Base-by-base conservation (phyloP, 2,797 vertebrate species). In the Lycodopsis pacificus region DNA sequence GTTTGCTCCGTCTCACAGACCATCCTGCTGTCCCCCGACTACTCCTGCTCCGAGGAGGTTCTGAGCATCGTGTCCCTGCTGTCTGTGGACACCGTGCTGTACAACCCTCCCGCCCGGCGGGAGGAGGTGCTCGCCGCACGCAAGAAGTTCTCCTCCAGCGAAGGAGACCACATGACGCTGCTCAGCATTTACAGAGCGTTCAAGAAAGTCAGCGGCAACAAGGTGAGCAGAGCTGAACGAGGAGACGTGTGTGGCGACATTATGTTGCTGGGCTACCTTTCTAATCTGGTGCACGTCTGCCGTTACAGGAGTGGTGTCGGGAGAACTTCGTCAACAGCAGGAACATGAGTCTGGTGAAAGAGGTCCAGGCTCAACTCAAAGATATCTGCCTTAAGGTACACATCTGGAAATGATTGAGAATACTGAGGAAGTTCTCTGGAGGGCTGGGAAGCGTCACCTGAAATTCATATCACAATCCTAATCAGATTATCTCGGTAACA, bases 381-480 rank as follows among this genome's bases (percentile, higher is more conserved):
- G 97, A 98, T 57, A 98, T 99, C 87, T 99, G 97, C 86, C 80
- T 97, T 38, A 99, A 99, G 98, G 98, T 99, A 94, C n/a, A 69
- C 7, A 44, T 15, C 38, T 44, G 2, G 38, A 22, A 22, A 42
- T 48, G 9, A 14, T 5, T 14, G 1, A 11, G 7, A 59, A 48
- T 58, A 4, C 10, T 36, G 19, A 71, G n/a, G 12, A 46, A 42
- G 58, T 42, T 54, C 36, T 69, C 1, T 63, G 49, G 40, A 4
- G 34, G 14, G 15, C 15, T 15, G 19, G 0, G 2, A 0, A 27
- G 5, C 20, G 32, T 36, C 12, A 58, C 27, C 25, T 53, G 20
- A 65, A 46, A 27, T 8, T 48, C 46, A 20, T 14, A 36, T 61
- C n/a, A 27, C 3, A 7, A 3, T 46, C 44, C 7, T 6, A 48